Evolutionary conservation across 2,888 invertebrate genomes (phyloP), one percentile per base, ranked within the genome.

Genomic region (Campoletis raptor): DNA sequence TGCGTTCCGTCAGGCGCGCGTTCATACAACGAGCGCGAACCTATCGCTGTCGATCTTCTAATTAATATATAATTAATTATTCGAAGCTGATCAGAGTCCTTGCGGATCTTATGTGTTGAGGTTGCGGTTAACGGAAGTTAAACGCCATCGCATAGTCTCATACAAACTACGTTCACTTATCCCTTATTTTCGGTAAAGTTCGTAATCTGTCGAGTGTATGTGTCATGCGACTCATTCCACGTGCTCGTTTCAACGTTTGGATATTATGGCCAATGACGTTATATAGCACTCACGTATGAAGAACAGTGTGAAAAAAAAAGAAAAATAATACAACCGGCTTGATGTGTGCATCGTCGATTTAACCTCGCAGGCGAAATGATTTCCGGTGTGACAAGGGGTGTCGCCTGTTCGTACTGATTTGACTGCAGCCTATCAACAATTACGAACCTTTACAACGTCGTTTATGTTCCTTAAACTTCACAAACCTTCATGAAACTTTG

Each of bases 361-460:
- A 67, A 88, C 82, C n/a, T n/a, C 83, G 85, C 81, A 72, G 85
- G 91, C 90, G 90, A 83, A 91, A 86, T 83, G 80, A 91, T 91
- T 91, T 88, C 87, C 64, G 64, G 90, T 86, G 90, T 88, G 89
- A 15, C 48, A 48, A 48, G 5, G 48, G 48, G 48, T 18, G 48
- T 90, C 90, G 90, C 90, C 91, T 89, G 90, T 90, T 91, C 45
- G 52, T 10, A 87, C 90, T 90, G 87, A 89, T 90, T 91, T 88
- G 70, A 77, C 40, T 8, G 3, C 36, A 21, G 61, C 82, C 77
- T 77, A 83, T 77, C 48, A 70, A 52, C 57, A 40, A 48, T 15
- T 45, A 48, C 18, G n/a, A 10, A n/a, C 48, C 48, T 7, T 48
- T 18, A 48, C 5, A 6, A 48, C 48, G 15, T 18, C 18, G 48